Percentiles rank a stretch among this genome's conserved stretches.
Evolutionary conservation across 2,888 invertebrate genomes (phyloP).

Genomic region (Drosophila seclusa): DNA sequence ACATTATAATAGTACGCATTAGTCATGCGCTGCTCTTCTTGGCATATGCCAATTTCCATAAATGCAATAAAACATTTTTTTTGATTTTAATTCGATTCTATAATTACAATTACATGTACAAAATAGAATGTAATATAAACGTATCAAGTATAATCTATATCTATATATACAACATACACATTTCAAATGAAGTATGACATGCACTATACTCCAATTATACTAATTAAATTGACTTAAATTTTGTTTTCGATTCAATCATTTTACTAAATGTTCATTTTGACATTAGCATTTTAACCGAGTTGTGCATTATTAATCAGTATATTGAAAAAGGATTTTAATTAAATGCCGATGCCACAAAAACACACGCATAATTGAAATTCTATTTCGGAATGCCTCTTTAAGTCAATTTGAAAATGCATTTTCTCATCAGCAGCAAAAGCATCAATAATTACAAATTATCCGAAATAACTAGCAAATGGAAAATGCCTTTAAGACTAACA

Average conservation of each 20-base stretch:
- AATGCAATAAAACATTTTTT: constrained; percentile 14
- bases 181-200: background rate
- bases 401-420: background rate
- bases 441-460: background rate
- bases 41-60: constrained; percentile 18
- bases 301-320: background rate
- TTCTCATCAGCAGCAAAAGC: background rate
- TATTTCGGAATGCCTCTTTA: background rate
- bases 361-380: background rate
- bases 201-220: background rate
- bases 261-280: background rate
- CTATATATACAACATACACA: background rate
- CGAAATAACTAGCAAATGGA: background rate
- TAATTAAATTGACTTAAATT: background rate
- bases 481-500: background rate
- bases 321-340: background rate
- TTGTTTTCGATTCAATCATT: background rate
- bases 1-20: constrained; percentile 19
- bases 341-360: background rate
- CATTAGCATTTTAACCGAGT: background rate
- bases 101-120: background rate
- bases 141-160: background rate
- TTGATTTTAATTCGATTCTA: background rate
- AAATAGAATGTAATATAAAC: background rate
- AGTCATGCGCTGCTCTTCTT: constrained; percentile 35